phyloP scores from a whole-genome alignment of 2,113 vertebrate genomes.

The Tylochromis polylepis region DNA sequence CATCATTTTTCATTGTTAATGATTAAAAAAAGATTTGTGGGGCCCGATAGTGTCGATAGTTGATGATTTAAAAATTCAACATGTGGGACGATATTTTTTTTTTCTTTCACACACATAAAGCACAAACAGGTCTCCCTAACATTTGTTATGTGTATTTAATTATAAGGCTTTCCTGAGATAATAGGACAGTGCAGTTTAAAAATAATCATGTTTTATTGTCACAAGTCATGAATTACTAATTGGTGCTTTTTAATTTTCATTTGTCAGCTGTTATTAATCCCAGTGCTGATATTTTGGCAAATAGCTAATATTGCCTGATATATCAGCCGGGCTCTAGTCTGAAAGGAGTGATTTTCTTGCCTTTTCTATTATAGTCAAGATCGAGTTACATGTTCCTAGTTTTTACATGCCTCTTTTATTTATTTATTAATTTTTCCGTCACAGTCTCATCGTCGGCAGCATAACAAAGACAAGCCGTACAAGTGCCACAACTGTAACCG shows the following conservation, averaged over 20 bases:
- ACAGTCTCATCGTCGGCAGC: constrained; percentile 97
- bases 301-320: neutral
- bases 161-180: neutral
- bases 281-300: neutral
- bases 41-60: no score
- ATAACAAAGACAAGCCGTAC: constrained; percentile 99
- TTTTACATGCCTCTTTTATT: neutral
- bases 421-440: neutral
- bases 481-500: constrained; percentile 99
- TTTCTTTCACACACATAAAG: neutral
- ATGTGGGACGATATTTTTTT: neutral
- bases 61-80: neutral
- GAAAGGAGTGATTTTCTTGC: neutral
- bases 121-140: neutral
- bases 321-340: fast-evolving
- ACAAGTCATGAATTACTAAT: neutral
- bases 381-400: neutral
- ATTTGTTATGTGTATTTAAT: neutral
- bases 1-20: neutral
- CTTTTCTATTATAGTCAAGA: neutral
- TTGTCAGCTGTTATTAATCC: neutral
- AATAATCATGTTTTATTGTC: neutral
- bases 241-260: neutral
- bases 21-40: neutral
- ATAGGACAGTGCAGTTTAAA: neutral